Base-by-base conservation (phyloP, 2,797 vertebrate genomes). In the Tenualosa thibaudeaui region DNA sequence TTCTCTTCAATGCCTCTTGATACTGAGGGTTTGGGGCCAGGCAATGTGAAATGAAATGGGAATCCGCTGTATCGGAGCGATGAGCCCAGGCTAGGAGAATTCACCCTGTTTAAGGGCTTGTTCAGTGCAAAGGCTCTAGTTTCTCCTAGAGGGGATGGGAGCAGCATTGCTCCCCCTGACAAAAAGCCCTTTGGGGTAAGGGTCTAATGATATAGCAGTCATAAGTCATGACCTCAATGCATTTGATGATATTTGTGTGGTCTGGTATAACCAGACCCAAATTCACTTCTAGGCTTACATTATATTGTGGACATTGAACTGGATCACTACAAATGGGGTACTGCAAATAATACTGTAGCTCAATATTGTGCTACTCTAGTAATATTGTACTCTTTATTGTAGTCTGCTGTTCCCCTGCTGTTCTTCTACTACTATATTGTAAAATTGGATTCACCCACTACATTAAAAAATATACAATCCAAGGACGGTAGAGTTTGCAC, bases 1-100 rank as follows among this genome's bases (percentile, higher is more conserved):
- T 22, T 19, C 3, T 19, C 54, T 56, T 37, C 26, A 40, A 65
- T 31, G 26, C 62, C 62, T 65, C 31, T 71, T 71, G 31, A 71
- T 71, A 3, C 68, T 19, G 1, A 12, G 5, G 17, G 54, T 56
- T 56, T 56, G 17, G 54, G 54, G 54, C 5, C 19, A 5, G 68
- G 37, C 5, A 15, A 40, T 6, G 37, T 19, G 68, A 71, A 71
- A 40, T 71, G 68, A 71, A 71, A 40, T 37, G 37, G 17, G 68
- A 65, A 65, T 65, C 62, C 68, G 15, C 8, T 2, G 15, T 31
- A 13, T 71, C 37, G 68, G 68, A 15, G 68, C 15, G n/a, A 15
- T 71, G 68, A 78, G 40, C 37, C 71, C 68, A 71, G 37, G 37
- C 46, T 78, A 78, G 9, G 71, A 78, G 71, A 46, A 19, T 40